Conservation (phyloP, 1,140 invertebrate genomes). For the Camponotus vicinus region DNA sequence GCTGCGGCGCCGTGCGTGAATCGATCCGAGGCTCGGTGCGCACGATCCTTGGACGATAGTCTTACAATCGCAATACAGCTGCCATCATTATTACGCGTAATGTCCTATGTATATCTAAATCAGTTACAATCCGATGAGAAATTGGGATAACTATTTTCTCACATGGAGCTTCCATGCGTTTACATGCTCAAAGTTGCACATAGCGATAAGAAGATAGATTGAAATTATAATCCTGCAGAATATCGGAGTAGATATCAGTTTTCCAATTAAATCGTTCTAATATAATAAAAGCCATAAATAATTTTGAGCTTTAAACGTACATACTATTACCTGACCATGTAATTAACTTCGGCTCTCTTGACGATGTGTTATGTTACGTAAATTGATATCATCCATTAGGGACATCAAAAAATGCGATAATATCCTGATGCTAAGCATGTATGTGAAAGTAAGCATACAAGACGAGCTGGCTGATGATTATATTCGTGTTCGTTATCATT, state of each 20-base stretch:
- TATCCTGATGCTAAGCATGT: too few species aligned
- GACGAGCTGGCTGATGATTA: too few species aligned
- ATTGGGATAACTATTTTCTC: slow-evolving; percentile 35
- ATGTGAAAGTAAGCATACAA: too few species aligned
- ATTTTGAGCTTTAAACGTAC: neutral
- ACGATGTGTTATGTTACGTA: neutral
- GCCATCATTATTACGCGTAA: slow-evolving; percentile 25
- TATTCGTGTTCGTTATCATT: too few species aligned
- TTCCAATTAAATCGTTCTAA: neutral
- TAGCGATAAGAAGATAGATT: neutral
- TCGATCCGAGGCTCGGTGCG: slow-evolving; percentile 49
- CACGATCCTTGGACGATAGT: slow-evolving; percentile 48
- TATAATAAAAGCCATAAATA: neutral
- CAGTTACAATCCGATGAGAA: slow-evolving; percentile 17
- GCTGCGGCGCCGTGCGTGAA: slow-evolving; percentile 9
- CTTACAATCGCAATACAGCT: slow-evolving; percentile 25
- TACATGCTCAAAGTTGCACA: neutral
- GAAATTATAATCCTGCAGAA: slow-evolving; percentile 10
- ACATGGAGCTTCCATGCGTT: neutral
- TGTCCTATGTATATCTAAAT: slow-evolving; percentile 17
- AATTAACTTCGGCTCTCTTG: neutral
- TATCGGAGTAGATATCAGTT: neutral
- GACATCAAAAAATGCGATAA: neutral
- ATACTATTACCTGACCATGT: neutral
- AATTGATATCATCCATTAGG: slow-evolving; percentile 6